phyloP scores from a whole-genome alignment of 2,797 vertebrate species.

The Typhlichthys subterraneus region DNA sequence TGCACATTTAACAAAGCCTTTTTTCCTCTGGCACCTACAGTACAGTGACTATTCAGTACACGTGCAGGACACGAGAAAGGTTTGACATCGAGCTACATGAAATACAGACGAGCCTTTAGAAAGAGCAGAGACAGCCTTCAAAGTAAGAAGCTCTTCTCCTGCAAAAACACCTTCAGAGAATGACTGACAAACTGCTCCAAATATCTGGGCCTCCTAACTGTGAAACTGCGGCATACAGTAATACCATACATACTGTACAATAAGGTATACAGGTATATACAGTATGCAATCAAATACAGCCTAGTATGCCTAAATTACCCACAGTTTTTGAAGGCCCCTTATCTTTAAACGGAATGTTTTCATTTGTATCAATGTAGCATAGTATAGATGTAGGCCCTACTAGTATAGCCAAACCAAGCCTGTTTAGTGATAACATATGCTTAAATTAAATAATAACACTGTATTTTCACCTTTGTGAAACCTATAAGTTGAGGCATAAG shows the following conservation, averaged over 20 bases:
- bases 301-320: too few species aligned
- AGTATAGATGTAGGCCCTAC: too few species aligned
- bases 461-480: neutral
- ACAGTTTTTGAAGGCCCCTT: too few species aligned
- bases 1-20: constrained; percentile 19
- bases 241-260: too few species aligned
- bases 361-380: too few species aligned
- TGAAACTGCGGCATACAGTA: neutral
- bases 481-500: neutral
- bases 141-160: constrained; percentile 6
- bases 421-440: neutral
- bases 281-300: too few species aligned
- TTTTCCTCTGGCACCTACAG: neutral
- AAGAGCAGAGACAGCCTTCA: constrained; percentile 14
- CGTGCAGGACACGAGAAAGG: constrained; percentile 1
- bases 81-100: neutral
- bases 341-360: too few species aligned
- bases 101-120: neutral
- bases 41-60: neutral
- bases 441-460: constrained; percentile 2
- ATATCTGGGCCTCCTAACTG: constrained; percentile 4
- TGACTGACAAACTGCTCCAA: constrained; percentile 13
- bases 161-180: neutral
- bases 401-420: neutral
- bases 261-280: too few species aligned